These are phyloP conservation scores for Uloborus plumipes DNA, from an alignment of 2,888 invertebrate species.

Conservation along the genomic window DNA sequence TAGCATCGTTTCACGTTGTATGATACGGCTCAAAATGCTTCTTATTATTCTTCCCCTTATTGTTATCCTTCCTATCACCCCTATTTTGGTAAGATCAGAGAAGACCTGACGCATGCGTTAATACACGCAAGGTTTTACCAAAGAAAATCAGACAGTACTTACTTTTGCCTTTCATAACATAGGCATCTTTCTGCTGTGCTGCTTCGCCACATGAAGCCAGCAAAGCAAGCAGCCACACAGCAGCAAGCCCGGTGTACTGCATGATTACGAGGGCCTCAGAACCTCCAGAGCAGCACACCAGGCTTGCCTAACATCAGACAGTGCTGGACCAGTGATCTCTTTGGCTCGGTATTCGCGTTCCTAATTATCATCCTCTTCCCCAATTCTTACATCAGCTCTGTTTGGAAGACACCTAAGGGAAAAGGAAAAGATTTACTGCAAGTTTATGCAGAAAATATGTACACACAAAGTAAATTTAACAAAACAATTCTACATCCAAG, in stretches of 20 bases:
- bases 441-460: neutral
- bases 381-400: constrained; percentile 7
- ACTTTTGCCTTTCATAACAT: constrained; percentile 62
- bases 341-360: neutral
- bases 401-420: constrained; percentile 6
- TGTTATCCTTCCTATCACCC: too few species aligned
- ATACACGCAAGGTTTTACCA: too few species aligned
- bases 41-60: too few species aligned
- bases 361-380: constrained; percentile 15
- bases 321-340: neutral
- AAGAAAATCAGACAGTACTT: constrained; percentile 1
- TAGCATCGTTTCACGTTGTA: too few species aligned
- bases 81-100: too few species aligned
- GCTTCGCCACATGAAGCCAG: constrained; percentile 21
- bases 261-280: constrained; percentile 30
- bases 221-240: constrained; percentile 30
- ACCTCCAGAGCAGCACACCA: constrained; percentile 47
- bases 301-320: constrained; percentile 38
- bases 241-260: constrained; percentile 57
- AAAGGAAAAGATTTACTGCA: neutral
- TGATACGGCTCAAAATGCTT: too few species aligned
- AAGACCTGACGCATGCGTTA: too few species aligned
- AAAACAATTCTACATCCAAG: neutral
- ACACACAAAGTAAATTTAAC: too few species aligned
- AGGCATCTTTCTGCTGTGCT: constrained; percentile 44